Conservation (phyloP, 92 coral and sea anemone genomes). For the Diadumene lineata region DNA sequence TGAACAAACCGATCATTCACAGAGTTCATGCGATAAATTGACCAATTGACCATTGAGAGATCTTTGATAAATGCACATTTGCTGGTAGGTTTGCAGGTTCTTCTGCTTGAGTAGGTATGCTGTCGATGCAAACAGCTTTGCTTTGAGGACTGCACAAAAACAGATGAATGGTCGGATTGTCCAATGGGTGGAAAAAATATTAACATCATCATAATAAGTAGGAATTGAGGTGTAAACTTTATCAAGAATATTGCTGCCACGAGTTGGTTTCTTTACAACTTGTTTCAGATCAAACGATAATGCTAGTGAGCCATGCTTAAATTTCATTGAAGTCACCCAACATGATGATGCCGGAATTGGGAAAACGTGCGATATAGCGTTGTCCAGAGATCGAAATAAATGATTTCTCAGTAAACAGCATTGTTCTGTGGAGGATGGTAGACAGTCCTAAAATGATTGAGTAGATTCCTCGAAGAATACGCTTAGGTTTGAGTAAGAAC, state of each 20-base stretch:
- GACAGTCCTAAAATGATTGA: slow-evolving; percentile 33
- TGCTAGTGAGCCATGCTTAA: slow-evolving; percentile 31
- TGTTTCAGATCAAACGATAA: slow-evolving; percentile 38
- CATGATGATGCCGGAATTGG: slow-evolving; percentile 33
- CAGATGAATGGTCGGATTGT: slow-evolving; percentile 38
- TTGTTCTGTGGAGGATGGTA: no score
- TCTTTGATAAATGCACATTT: slow-evolving; percentile 11
- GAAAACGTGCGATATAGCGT: slow-evolving; percentile 30
- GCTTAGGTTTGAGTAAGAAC: slow-evolving; percentile 35
- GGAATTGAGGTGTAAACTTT: slow-evolving; percentile 25
- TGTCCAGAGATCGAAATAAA: slow-evolving; percentile 17
- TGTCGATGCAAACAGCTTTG: neutral
- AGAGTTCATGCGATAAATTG: slow-evolving; percentile 23
- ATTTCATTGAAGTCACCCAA: slow-evolving; percentile 29
- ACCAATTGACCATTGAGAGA: slow-evolving; percentile 29
- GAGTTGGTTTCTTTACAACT: slow-evolving; percentile 33
- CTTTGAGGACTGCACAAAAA: slow-evolving; percentile 25
- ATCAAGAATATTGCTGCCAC: slow-evolving; percentile 39
- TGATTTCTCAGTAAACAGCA: slow-evolving; percentile 20
- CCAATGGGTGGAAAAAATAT: slow-evolving; percentile 47
- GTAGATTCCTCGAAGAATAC: slow-evolving; percentile 45
- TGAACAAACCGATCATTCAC: slow-evolving; percentile 13
- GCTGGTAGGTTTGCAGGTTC: slow-evolving; percentile 31
- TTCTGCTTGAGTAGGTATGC: slow-evolving; percentile 18
- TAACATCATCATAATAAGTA: slow-evolving; percentile 12